Evolutionary conservation across 2,113 vertebrate genomes (phyloP).

Genomic region (Halcyon senegalensis): DNA sequence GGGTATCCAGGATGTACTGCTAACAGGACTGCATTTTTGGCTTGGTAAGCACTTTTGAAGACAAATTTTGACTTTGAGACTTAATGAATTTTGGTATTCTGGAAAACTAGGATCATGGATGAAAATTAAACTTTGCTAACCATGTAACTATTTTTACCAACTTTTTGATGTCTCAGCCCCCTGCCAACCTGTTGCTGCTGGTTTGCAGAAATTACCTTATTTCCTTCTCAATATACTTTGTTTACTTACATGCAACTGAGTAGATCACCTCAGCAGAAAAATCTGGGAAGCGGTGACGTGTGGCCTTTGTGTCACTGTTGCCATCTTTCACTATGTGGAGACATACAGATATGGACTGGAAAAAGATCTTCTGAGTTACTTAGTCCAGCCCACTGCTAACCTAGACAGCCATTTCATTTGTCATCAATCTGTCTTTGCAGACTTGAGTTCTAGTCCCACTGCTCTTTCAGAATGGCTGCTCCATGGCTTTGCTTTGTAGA

Average conservation of each 20-base stretch:
- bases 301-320: not conserved
- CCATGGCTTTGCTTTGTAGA: not conserved
- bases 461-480: not conserved
- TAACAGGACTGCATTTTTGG: not conserved
- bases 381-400: not conserved
- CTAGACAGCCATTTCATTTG: not conserved
- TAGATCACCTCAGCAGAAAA: not conserved
- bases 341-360: not conserved
- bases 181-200: not conserved
- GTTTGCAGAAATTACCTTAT: not conserved
- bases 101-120: not conserved
- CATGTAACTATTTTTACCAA: not conserved
- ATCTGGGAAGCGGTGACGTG: not conserved
- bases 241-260: not conserved
- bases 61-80: not conserved
- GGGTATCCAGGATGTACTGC: not conserved
- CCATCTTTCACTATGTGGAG: not conserved
- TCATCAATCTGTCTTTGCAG: not conserved
- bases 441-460: not conserved
- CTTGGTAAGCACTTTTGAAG: not conserved
- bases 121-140: not conserved
- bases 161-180: not conserved
- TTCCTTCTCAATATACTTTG: not conserved
- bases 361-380: not conserved
- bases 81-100: not conserved